Base-by-base conservation (phyloP, 2,888 invertebrate genomes). In the Proisotoma minuta region DNA sequence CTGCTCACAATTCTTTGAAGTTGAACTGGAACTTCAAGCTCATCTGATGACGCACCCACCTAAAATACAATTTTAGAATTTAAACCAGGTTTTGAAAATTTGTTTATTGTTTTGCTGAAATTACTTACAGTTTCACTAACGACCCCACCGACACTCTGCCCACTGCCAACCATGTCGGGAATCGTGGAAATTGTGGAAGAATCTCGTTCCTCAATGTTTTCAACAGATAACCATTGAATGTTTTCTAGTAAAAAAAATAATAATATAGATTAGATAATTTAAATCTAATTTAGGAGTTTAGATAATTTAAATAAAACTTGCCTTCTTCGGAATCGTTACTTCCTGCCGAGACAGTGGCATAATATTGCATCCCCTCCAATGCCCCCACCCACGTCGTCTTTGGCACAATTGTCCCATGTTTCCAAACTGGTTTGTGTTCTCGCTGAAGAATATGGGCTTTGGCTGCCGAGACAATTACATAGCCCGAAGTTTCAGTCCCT, bases 351-450 rank as follows among this genome's bases (percentile, higher is more conserved):
- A 98, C 95, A 8, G 99, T 99, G 12, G 98, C 98, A 81, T 98
- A 99, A 81, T 99, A 99, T 84, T 98, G 98, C 94, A 99, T 95
- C 79, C 97, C 95, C 76, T 92, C 91, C 12, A 99, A 81, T 57
- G 90, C 87, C 22, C 97, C 97, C 68, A 90, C 87, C 96, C 98
- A 98, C 0, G 97, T 94, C 0, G 90, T 89, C 79, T 98, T 98
- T 28, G 90, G 86, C n/a, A 94, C 88, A 2, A 93, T 81, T 10
- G 90, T 89, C 56, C 89, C 82, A 74, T 90, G 87, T 60, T 87
- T 85, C 93, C 93, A 94, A 0, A 91, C 88, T 0, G 97, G 92
- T 59, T 88, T 84, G 78, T 94, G 92, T 43, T 88, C 83, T 59
- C 91, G 84, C 78, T 97, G 96, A 1, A 92, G 81, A 69, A 99